phyloP scores from a whole-genome alignment of 1,140 invertebrate genomes.

The Yoshiicerus persimilis region DNA sequence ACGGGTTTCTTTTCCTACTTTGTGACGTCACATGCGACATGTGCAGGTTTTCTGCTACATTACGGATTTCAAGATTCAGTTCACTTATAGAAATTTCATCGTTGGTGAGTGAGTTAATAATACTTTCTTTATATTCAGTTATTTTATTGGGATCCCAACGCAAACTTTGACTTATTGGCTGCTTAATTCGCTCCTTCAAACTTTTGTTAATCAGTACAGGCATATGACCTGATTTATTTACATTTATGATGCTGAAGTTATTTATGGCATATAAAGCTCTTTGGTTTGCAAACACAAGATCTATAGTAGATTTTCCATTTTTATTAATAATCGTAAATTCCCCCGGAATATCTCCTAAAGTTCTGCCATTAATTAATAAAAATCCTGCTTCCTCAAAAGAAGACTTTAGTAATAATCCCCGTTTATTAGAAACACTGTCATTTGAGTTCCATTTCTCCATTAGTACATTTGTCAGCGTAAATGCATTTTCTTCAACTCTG shows the following conservation, averaged over 20 bases:
- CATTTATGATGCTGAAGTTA: background rate
- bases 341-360: background rate
- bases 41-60: no score
- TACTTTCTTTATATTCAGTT: background rate
- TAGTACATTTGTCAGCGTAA: background rate
- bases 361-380: background rate
- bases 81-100: no score
- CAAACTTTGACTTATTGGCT: background rate
- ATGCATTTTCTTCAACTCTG: background rate
- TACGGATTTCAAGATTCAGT: no score
- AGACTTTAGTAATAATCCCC: background rate
- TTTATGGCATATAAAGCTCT: background rate
- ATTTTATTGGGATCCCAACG: background rate
- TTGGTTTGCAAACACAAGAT: background rate
- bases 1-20: no score
- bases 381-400: background rate
- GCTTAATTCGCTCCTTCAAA: background rate
- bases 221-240: background rate
- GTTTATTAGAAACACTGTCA: background rate
- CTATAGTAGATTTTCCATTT: no score
- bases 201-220: background rate
- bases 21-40: no score
- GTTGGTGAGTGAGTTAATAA: background rate
- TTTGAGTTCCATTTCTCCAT: background rate
- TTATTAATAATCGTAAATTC: background rate